Conservation (phyloP, 92 coral and sea anemone genomes). For the Paramuricea clavata region DNA sequence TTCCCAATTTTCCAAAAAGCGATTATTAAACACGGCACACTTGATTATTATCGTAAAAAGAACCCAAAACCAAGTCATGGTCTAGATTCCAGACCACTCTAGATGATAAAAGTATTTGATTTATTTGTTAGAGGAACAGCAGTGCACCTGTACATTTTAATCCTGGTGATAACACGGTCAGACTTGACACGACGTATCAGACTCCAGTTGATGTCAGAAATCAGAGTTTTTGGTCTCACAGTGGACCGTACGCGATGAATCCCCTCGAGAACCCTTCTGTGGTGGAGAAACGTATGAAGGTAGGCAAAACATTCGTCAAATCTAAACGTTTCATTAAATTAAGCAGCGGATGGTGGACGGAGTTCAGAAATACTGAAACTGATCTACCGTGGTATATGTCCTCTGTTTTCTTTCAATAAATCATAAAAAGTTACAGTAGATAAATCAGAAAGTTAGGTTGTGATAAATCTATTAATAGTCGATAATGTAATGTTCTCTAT, state of each 20-base stretch:
- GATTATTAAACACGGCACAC: no score
- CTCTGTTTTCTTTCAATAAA: background rate
- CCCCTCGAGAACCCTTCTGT: constrained; percentile 74
- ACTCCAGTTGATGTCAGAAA: constrained; percentile 9
- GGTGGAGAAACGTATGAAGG: constrained; percentile 81
- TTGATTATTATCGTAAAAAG: no score
- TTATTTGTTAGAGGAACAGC: background rate
- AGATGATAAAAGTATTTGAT: background rate
- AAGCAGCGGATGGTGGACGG: no score
- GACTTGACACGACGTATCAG: background rate
- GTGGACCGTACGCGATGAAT: no score
- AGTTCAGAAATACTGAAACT: background rate
- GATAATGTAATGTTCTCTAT: background rate
- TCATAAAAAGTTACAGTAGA: no score
- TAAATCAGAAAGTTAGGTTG: no score
- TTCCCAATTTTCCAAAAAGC: no score
- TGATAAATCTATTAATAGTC: no score
- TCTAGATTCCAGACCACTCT: no score
- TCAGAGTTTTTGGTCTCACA: background rate
- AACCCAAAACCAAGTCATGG: no score
- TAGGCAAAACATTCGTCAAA: constrained; percentile 20
- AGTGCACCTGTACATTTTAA: background rate
- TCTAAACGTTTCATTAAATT: no score
- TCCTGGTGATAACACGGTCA: background rate
- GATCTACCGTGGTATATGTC: background rate